Percentiles rank a stretch among this genome's conserved stretches.
phyloP scores from a whole-genome alignment of 2,797 vertebrate species.

The Vultur gryphus region DNA sequence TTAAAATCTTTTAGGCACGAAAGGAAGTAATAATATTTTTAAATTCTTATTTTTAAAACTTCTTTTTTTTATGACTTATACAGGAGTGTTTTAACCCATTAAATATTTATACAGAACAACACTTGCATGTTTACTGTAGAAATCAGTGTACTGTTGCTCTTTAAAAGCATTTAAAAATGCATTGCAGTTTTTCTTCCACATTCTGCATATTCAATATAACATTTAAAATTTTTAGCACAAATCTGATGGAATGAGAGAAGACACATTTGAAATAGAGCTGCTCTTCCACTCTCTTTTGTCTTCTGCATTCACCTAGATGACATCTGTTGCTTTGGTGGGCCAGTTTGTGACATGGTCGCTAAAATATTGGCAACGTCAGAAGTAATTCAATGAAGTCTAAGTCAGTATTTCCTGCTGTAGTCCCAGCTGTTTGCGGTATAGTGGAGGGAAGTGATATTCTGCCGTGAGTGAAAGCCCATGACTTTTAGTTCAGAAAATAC shows the following conservation, averaged over 20 bases:
- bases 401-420: background rate
- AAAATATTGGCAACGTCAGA: background rate
- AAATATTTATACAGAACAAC: background rate
- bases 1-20: background rate
- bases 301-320: background rate
- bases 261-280: background rate
- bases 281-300: background rate
- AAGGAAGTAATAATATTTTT: background rate
- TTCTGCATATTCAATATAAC: background rate
- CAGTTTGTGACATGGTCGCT: background rate
- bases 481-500: background rate
- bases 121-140: background rate
- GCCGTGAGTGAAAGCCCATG: background rate
- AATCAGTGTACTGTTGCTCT: background rate
- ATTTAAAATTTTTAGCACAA: background rate
- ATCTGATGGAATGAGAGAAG: background rate
- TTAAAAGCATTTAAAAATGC: constrained; percentile 11
- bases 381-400: background rate
- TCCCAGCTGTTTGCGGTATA: background rate
- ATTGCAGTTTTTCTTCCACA: background rate
- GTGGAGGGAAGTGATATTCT: background rate
- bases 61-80: background rate
- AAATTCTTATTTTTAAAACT: background rate
- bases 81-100: background rate
- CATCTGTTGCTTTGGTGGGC: background rate